phyloP scores from a whole-genome alignment of 2,113 vertebrate genomes.

The Erythrocebus patas region DNA sequence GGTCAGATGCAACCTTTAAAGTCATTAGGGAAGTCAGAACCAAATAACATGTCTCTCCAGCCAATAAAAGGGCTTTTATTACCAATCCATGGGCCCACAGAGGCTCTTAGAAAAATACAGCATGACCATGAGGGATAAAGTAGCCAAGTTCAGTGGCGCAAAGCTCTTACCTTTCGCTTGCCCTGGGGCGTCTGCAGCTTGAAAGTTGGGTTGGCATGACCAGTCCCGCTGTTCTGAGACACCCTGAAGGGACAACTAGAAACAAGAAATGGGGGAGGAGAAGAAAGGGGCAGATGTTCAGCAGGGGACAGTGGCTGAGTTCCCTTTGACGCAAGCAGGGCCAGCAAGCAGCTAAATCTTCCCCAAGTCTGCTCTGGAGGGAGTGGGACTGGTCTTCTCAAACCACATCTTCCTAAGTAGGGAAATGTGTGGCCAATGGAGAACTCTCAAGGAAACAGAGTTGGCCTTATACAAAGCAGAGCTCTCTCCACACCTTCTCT shows the following conservation, averaged over 20 bases:
- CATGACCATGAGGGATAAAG: not conserved
- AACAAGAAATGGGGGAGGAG: not conserved
- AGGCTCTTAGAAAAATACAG: not conserved
- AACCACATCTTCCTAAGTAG: not conserved
- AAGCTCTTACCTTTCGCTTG: constrained; percentile 85
- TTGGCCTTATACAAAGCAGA: not conserved
- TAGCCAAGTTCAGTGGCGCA: not conserved
- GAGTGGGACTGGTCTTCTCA: too few relatives aligned
- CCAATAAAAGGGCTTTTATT: not conserved
- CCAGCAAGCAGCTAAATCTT: not conserved
- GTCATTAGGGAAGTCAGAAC: not conserved
- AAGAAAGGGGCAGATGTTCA: not conserved
- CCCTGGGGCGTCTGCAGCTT: constrained; percentile 87
- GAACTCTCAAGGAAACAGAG: not conserved
- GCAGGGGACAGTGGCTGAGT: not conserved
- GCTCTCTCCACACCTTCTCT: not conserved
- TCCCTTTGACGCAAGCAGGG: not conserved
- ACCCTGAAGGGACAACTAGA: constrained; percentile 76
- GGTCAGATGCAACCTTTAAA: not conserved
- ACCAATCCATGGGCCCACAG: not conserved
- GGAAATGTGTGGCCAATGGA: not conserved
- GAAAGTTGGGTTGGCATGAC: constrained; percentile 92
- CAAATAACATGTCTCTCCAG: not conserved
- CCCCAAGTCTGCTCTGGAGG: not conserved
- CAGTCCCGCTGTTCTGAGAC: constrained; percentile 73